Base-by-base conservation (phyloP, 2,797 vertebrate species). In the Psittacula echo region DNA sequence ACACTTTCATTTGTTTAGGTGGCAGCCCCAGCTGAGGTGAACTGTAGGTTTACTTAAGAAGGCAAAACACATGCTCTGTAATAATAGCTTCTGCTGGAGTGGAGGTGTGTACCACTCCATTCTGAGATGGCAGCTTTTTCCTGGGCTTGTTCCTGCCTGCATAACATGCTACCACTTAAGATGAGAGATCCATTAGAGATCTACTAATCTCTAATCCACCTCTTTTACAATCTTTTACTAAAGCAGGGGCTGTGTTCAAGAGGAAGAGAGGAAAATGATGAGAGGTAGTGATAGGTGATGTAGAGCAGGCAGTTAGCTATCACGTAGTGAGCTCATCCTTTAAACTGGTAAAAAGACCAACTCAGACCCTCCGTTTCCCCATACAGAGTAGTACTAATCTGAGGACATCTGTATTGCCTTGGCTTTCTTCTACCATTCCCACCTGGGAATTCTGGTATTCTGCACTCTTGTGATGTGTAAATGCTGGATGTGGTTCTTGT, bases 1-100 rank as follows among this genome's bases (percentile, higher is more conserved):
- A 65, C n/a, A 47, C 44, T 10, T 86, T 51, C n/a, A 58, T 77
- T 85, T 80, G 39, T 84, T 66, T 60, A 19, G 17, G 47, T n/a
- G 66, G 72, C 66, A 93, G 89, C 70, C 51, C 34, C 72, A 84
- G 87, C 50, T 60, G 76, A 91, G 66, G 27, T 58, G 62, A 75
- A 17, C 72, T 37, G 19, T 53, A 3, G 1, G 0, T 83, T 95
- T 74, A 51, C 47, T 85, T 42, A 68, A 60, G 66, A 84, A 68
- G 39, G n/a, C 42, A 58, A 72, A 87, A 34, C 34, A 65, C n/a
- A 54, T 1, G 2, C 23, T 89, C 56, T 37, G n/a, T 37, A 48
- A 23, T 74, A 51, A 24, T 34, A 56, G 39, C 34, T 92, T 79
- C 30, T 60, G 12, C 34, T 32, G 22, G 7, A n/a, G 37, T 14